Base-by-base conservation (phyloP, 2,888 invertebrate species). In the Taphrorychus bicolor region DNA sequence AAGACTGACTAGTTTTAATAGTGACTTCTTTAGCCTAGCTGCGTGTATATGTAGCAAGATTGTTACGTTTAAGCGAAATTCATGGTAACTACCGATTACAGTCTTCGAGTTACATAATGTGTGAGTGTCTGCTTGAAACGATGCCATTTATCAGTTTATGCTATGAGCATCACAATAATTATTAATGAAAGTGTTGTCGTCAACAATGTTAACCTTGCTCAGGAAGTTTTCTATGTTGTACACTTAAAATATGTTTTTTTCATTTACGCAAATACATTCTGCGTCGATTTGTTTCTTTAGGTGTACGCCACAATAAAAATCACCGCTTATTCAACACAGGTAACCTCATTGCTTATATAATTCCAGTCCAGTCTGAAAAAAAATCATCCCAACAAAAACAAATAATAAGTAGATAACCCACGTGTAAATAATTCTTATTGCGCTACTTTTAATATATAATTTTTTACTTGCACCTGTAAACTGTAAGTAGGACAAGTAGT, bases 121-220 rank as follows among this genome's bases (percentile, higher is more conserved):
- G 7, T 45, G 45, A 16, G 45, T 45, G 45, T 45, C 14, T 14
- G 17, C 11, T 45, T 14, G 14, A 51, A n/a, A n/a, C n/a, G n/a
- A n/a, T n/a, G n/a, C n/a, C n/a, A n/a, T n/a, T n/a, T n/a, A n/a
- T n/a, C n/a, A n/a, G n/a, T n/a, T n/a, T n/a, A n/a, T n/a, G n/a
- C n/a, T n/a, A n/a, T n/a, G n/a, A n/a, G n/a, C n/a, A n/a, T n/a
- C n/a, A n/a, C n/a, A n/a, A n/a, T n/a, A n/a, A n/a, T n/a, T n/a
- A 51, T 19, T 51, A 16, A 9, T 51, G 21, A 53, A 61, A 62
- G 58, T 67, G 59, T 62, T 62, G 67, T 62, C 58, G 62, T 67
- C 62, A 59, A 67, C 59, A 60, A 62, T 67, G 67, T 67, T 62
- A 67, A 62, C 62, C 53, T 67, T 67, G 67, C 67, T 67, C 67